Evolutionary conservation across 1,140 invertebrate genomes (phyloP), one percentile per base, ranked within the genome.

Genomic region (Pararge aegeria): DNA sequence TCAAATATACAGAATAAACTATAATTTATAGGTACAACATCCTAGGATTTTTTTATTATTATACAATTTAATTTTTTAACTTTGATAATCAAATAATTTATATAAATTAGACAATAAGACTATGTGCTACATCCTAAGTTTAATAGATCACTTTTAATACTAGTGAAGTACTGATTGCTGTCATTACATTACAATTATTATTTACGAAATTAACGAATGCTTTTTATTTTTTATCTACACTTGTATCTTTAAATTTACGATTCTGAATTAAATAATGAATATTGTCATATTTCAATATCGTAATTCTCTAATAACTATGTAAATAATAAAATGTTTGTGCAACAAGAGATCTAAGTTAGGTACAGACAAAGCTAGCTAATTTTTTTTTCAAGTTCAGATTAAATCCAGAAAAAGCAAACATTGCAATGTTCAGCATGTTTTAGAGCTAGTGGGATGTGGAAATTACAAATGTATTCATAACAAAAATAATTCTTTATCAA

Each of bases 1-100:
- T 89, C 83, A 85, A 89, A 89, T 89, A 89, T 89, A 89, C 86
- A 89, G 81, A 86, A 87, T 81, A 89, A 89, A 85, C 74, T 81
- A 87, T 83, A 80, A 85, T 85, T 88, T 80, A 86, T 87, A 81
- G 78, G 74, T 85, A 89, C 72, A 89, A 81, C 74, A 78, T 80
- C n/a, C 75, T 80, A 85, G 76, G 70, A 64, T 76, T 80, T 71
- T 67, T 70, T 74, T 73, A 78, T 75, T 78, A 79, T 76, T 78
- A 87, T 89, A 86, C 83, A 87, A 79, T 80, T 79, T 74, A 75
- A 75, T 24, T 34, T 34, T 53, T 85, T 76, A 79, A 83, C 78
- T 72, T 69, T 68, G 64, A 73, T 81, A 75, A 79, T 77, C 73
- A 74, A 85, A 84, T 85, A 86, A 87, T 80, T 86, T 83, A 87